Evolutionary conservation across 2,113 vertebrate genomes (phyloP).

Genomic region (Oreocharis arfaki): DNA sequence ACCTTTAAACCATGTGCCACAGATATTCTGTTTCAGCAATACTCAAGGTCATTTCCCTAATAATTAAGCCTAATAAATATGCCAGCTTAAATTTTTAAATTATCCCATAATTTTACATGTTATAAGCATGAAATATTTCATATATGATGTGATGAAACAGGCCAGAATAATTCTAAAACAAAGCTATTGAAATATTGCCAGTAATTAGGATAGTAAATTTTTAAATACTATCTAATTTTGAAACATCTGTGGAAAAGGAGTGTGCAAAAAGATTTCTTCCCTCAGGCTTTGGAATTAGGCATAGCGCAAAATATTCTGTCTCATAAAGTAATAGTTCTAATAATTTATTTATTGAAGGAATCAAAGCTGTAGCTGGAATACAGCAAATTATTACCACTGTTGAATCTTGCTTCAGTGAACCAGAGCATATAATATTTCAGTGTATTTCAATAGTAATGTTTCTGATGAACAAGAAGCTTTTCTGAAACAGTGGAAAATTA

Average conservation of each 20-base stretch:
- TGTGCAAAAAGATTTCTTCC: background rate
- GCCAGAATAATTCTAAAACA: background rate
- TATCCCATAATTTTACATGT: background rate
- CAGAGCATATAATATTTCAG: background rate
- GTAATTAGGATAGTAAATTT: constrained; percentile 21
- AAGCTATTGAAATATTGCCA: background rate
- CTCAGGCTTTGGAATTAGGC: background rate
- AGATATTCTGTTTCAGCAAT: background rate
- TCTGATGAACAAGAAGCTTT: background rate
- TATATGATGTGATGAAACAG: background rate
- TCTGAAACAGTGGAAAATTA: background rate
- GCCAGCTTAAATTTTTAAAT: background rate
- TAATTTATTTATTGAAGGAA: constrained; percentile 21
- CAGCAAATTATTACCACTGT: background rate
- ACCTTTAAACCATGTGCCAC: background rate
- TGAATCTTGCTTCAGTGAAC: background rate
- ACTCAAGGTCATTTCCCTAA: background rate
- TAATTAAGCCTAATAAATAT: background rate
- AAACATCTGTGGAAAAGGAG: background rate
- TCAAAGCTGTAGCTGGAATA: background rate
- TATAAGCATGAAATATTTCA: background rate
- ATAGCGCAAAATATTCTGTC: background rate
- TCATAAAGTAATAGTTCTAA: background rate
- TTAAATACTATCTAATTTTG: constrained; percentile 40
- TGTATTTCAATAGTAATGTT: background rate